A percentile compares a stretch with the other conserved stretches of the same genome.
phyloP scores from a whole-genome alignment of 2,888 invertebrate species.

The Drosophila anceps region DNA sequence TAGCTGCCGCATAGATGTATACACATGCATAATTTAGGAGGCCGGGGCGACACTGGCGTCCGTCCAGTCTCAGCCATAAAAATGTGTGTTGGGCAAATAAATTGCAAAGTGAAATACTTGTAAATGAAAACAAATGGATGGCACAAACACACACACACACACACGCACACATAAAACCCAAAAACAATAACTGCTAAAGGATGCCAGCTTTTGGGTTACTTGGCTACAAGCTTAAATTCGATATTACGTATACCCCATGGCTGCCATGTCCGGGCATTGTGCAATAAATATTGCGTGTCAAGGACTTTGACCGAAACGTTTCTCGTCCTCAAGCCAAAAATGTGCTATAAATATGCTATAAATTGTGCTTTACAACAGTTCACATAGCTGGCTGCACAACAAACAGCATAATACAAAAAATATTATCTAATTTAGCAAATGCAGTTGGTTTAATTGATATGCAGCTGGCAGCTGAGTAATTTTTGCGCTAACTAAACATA shows the following conservation, averaged over 20 bases:
- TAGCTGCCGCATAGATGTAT: slow-evolving; percentile 48
- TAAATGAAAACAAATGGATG: slow-evolving; percentile 79
- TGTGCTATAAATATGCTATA: slow-evolving; percentile 28
- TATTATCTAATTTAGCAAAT: slow-evolving; percentile 52
- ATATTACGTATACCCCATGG: slow-evolving; percentile 69
- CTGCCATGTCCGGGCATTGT: slow-evolving; percentile 21
- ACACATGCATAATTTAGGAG: slow-evolving; percentile 65
- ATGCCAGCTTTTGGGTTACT: slow-evolving; percentile 28
- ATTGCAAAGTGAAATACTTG: slow-evolving; percentile 80
- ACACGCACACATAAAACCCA: slow-evolving; percentile 32
- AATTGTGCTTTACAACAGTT: slow-evolving; percentile 20
- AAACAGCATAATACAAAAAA: slow-evolving; percentile 44
- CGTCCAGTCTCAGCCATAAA: slow-evolving; percentile 68
- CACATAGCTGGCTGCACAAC: slow-evolving; percentile 25
- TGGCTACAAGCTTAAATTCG: slow-evolving; percentile 44
- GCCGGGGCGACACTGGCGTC: slow-evolving; percentile 47
- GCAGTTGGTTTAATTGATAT: slow-evolving; percentile 62
- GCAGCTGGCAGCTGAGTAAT: slow-evolving; percentile 36
- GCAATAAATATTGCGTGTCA: slow-evolving; percentile 73
- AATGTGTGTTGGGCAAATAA: slow-evolving; percentile 76
- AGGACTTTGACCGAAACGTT: slow-evolving; percentile 58
- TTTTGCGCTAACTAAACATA: slow-evolving; percentile 45
- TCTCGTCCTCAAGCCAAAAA: slow-evolving; percentile 45
- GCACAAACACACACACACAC: slow-evolving; percentile 21
- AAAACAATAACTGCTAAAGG: slow-evolving; percentile 59